Evolutionary conservation across 1,140 invertebrate genomes (phyloP).

Genomic region (Ostrea edulis): DNA sequence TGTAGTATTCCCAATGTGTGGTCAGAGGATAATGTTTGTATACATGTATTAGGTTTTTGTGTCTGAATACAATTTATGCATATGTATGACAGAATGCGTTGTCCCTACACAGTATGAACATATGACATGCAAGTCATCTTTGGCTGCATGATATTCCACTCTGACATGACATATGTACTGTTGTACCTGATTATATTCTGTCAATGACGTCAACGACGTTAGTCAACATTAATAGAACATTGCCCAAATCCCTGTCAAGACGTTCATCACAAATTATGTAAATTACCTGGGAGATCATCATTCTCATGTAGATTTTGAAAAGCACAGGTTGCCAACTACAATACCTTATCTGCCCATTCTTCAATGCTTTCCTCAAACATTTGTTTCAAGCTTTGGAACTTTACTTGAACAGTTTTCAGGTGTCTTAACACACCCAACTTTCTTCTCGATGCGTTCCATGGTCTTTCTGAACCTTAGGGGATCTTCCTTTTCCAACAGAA

Average conservation of each 20-base stretch:
- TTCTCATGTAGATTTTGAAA: conserved; percentile 32
- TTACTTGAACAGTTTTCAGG: conserved; percentile 34
- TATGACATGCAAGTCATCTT: no score
- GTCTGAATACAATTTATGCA: no score
- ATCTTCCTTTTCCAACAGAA: no score
- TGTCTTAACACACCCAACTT: conserved; percentile 37
- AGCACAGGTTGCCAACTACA: conserved; percentile 33
- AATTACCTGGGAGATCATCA: conserved; percentile 41
- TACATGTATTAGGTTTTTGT: no score
- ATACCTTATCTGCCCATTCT: conserved; percentile 49
- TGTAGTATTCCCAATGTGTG: no score
- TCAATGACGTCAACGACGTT: conserved; percentile 22
- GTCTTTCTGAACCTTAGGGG: no score
- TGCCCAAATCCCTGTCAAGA: conserved; percentile 40
- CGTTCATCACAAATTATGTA: conserved; percentile 16
- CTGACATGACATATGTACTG: neutral
- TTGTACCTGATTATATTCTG: neutral
- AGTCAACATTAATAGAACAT: neutral
- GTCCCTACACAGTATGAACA: no score
- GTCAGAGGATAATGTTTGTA: no score
- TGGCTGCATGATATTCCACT: conserved; percentile 2
- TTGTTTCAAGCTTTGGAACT: conserved; percentile 28
- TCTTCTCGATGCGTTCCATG: neutral
- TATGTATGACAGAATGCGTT: no score
- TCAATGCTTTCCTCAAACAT: conserved; percentile 17